Percentiles rank a stretch among this genome's conserved stretches.
Conservation (phyloP, 2,797 vertebrate species). For the Lateolabrax maculatus region DNA sequence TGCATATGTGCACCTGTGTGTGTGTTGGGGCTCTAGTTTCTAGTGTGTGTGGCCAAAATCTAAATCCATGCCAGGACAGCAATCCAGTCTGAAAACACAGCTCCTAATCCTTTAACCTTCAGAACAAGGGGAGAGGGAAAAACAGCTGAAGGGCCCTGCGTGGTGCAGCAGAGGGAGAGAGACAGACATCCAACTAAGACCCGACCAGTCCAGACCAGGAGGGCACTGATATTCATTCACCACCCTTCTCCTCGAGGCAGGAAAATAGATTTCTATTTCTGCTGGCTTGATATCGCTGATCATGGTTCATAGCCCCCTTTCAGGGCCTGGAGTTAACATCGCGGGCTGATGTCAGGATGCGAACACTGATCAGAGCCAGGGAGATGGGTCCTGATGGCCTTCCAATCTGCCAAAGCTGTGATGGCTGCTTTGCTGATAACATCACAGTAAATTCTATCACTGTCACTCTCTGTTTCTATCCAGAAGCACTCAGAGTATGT, state of each 20-base stretch:
- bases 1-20: slow-evolving; percentile 72
- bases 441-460: slow-evolving; percentile 89
- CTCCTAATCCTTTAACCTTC: slow-evolving; percentile 88
- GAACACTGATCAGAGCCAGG: slow-evolving; percentile 83
- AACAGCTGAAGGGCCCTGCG: slow-evolving; percentile 81
- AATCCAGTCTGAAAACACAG: slow-evolving; percentile 84
- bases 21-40: slow-evolving; percentile 72
- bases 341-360: slow-evolving; percentile 85
- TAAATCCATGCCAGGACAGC: slow-evolving; percentile 85
- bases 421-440: slow-evolving; percentile 86
- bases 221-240: slow-evolving; percentile 82
- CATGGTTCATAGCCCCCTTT: slow-evolving; percentile 87
- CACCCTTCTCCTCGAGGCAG: slow-evolving; percentile 75
- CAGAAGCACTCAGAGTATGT: slow-evolving; percentile 81
- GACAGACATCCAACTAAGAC: slow-evolving; percentile 76
- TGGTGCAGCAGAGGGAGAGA: slow-evolving; percentile 69
- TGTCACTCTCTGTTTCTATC: slow-evolving; percentile 85
- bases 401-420: slow-evolving; percentile 85
- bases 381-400: slow-evolving; percentile 88
- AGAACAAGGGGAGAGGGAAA: slow-evolving; percentile 83
- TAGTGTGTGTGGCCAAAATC: slow-evolving; percentile 77
- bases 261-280: slow-evolving; percentile 90
- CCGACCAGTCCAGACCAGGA: slow-evolving; percentile 72
- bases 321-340: slow-evolving; percentile 88
- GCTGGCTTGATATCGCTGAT: slow-evolving; percentile 88